These are phyloP conservation scores for Chloroceryle aenea DNA, from an alignment of 2,113 vertebrate genomes.

Conservation along the genomic window DNA sequence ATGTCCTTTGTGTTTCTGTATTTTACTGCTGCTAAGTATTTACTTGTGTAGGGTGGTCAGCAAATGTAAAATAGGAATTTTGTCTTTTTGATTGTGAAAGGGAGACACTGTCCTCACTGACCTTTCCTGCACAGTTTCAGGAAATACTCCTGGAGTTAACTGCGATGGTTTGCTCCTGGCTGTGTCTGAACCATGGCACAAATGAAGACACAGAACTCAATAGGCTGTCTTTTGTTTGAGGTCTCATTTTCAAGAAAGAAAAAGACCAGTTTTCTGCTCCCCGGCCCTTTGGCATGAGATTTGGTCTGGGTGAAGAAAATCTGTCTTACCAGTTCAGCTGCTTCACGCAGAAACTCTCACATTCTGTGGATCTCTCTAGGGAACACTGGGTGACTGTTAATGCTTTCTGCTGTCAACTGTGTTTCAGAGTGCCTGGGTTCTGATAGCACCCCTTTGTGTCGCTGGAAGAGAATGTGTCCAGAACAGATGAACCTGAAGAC, in stretches of 20 bases:
- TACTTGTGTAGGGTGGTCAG: not conserved
- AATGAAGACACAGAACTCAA: fast-evolving
- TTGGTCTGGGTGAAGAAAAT: not conserved
- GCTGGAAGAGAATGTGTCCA: fast-evolving
- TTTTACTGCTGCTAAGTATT: not conserved
- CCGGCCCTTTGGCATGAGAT: not conserved
- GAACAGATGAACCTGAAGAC: not conserved
- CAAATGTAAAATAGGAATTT: not conserved
- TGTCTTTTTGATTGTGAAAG: not conserved
- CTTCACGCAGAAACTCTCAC: fast-evolving
- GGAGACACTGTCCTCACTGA: not conserved
- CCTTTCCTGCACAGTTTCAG: not conserved
- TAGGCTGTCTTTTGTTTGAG: not conserved
- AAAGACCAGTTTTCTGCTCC: not conserved
- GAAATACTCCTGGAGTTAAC: not conserved
- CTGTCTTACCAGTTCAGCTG: not conserved
- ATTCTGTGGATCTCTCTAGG: not conserved
- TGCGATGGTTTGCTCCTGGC: not conserved
- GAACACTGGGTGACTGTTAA: not conserved
- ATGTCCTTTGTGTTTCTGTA: not conserved
- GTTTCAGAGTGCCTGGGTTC: not conserved
- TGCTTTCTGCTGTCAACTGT: not conserved
- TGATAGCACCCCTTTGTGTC: not conserved
- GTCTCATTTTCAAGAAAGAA: no score
- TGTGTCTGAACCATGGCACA: no score